Conservation (phyloP, 1,140 invertebrate species). For the Papilio machaon region DNA sequence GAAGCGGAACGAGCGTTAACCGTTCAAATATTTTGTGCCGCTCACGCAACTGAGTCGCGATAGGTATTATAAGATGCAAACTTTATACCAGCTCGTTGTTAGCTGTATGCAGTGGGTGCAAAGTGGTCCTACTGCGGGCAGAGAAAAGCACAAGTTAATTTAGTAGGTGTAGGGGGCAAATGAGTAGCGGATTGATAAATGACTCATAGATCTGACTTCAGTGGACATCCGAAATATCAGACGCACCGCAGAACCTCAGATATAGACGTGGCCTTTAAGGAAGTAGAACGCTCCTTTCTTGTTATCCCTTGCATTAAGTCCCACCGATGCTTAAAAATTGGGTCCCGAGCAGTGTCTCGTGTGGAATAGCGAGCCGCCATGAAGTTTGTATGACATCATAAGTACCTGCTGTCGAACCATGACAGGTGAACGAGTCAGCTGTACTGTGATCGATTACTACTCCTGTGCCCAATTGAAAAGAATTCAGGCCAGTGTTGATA, state of each 20-base stretch:
- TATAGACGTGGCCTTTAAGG: not conserved
- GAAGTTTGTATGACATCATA: not conserved
- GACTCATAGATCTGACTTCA: too few species aligned
- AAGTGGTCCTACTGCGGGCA: not conserved
- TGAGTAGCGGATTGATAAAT: too few species aligned
- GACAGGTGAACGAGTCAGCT: not conserved
- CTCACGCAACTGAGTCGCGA: slow-evolving; percentile 21
- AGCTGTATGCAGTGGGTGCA: too few species aligned
- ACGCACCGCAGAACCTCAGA: not conserved
- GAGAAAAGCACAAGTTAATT: too few species aligned
- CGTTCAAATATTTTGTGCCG: slow-evolving; percentile 26
- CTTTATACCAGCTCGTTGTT: not conserved
- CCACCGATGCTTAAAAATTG: not conserved
- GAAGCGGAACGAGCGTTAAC: slow-evolving; percentile 16
- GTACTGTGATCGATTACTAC: slow-evolving; percentile 12
- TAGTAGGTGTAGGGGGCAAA: too few species aligned
- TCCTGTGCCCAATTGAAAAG: slow-evolving; percentile 26
- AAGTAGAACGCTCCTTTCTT: not conserved
- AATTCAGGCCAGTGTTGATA: slow-evolving; percentile 14
- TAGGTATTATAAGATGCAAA: not conserved
- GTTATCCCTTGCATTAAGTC: not conserved
- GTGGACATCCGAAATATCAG: too few species aligned
- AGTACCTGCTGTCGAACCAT: slow-evolving; percentile 12
- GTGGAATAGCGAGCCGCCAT: not conserved
- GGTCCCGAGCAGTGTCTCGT: not conserved